A percentile compares a stretch with the other conserved stretches of the same genome.
phyloP scores from a whole-genome alignment of 2,888 invertebrate species.

The Chrysomela aeneicollis region DNA sequence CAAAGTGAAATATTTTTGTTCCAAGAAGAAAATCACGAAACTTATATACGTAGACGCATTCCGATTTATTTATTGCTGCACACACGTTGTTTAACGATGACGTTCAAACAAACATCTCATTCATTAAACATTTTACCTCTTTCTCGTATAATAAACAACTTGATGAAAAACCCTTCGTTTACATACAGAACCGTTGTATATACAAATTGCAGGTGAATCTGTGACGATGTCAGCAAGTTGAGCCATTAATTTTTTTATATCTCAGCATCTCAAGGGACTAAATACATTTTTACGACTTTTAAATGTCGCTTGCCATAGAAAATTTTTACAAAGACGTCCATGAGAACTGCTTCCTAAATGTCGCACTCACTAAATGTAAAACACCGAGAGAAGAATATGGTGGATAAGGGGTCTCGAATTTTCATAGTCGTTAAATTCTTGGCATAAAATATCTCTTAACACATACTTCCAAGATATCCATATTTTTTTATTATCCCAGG shows the following conservation, averaged over 20 bases:
- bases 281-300: constrained; percentile 50
- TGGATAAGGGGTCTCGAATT: constrained; percentile 42
- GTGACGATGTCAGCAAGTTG: constrained; percentile 39
- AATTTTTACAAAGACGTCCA: constrained; percentile 47
- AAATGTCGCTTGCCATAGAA: constrained; percentile 45
- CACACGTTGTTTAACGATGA: not conserved
- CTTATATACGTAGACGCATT: too few species aligned
- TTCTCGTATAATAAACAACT: constrained; percentile 16
- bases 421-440: constrained; percentile 42
- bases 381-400: constrained; percentile 44
- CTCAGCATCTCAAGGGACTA: constrained; percentile 46
- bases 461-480: not conserved
- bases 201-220: constrained; percentile 37
- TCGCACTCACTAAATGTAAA: constrained; percentile 47
- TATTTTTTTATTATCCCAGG: not conserved
- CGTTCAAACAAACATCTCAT: not conserved
- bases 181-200: constrained; percentile 22
- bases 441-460: not conserved
- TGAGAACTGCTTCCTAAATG: constrained; percentile 44
- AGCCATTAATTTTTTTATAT: constrained; percentile 41
- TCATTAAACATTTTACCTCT: constrained; percentile 19
- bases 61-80: not conserved
- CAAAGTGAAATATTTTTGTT: too few species aligned
- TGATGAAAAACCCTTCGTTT: constrained; percentile 26
- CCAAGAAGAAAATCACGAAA: too few species aligned